Conservation (phyloP, 1,140 invertebrate species). For the Leptinotarsa undecemlineata region DNA sequence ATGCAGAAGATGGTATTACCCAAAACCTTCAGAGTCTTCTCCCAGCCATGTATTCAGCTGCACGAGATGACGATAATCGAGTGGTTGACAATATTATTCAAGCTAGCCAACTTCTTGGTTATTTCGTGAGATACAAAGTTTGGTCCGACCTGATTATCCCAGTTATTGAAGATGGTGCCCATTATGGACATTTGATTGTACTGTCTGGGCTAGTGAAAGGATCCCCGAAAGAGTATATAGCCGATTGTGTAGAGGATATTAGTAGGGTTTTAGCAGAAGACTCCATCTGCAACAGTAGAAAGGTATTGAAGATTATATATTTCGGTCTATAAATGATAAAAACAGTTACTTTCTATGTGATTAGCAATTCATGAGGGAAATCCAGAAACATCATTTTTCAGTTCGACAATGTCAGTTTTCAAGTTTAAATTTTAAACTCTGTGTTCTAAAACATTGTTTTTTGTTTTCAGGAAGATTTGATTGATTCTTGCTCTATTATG, state of each 20-base stretch:
- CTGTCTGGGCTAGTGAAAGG: conserved; percentile 59
- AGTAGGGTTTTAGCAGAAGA: conserved; percentile 48
- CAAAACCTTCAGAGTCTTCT: conserved; percentile 67
- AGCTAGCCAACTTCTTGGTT: conserved; percentile 34
- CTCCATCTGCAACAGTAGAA: conserved; percentile 55
- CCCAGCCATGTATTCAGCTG: conserved; percentile 62
- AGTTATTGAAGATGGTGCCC: conserved; percentile 56
- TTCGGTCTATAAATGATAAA: no score
- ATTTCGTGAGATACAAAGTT: conserved; percentile 56
- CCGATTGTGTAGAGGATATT: conserved; percentile 46
- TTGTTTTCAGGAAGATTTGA: no score
- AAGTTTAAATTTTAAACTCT: no score
- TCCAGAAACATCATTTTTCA: no score
- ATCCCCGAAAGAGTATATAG: conserved; percentile 48
- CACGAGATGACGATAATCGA: conserved; percentile 63
- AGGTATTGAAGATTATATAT: conserved; percentile 33
- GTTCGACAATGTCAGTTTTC: no score
- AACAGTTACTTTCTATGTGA: no score
- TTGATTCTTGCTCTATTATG: no score
- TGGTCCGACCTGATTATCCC: conserved; percentile 60
- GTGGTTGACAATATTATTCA: conserved; percentile 64
- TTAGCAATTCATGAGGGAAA: no score
- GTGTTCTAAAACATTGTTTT: no score
- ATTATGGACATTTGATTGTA: conserved; percentile 59
- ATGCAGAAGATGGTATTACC: conserved; percentile 71